Evolutionary conservation across 2,797 vertebrate genomes (phyloP).

Genomic region (Picus viridis): DNA sequence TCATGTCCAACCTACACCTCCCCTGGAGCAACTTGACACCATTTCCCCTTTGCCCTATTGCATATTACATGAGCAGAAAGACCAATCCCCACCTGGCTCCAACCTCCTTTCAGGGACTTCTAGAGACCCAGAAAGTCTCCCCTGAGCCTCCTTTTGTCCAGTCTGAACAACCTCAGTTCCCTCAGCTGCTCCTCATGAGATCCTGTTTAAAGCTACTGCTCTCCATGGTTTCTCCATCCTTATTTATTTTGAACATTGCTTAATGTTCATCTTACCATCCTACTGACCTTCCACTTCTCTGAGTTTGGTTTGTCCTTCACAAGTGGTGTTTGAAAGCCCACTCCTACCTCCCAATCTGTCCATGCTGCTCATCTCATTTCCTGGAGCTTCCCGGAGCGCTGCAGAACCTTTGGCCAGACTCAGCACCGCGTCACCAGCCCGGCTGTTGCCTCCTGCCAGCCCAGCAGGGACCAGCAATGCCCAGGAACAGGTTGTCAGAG

Average conservation of each 20-base stretch:
- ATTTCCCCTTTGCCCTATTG: too few relatives aligned
- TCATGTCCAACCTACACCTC: too few relatives aligned
- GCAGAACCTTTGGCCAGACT: background rate
- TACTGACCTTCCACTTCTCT: background rate
- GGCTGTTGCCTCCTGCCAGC: background rate
- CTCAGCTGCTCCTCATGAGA: too few relatives aligned
- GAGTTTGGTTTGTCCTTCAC: background rate
- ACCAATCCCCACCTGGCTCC: too few relatives aligned
- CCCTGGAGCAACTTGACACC: too few relatives aligned
- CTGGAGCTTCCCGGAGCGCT: background rate
- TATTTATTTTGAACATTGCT: background rate
- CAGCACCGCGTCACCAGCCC: background rate
- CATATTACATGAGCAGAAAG: too few relatives aligned
- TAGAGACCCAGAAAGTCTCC: too few relatives aligned
- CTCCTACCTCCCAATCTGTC: accelerated
- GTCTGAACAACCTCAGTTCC: too few relatives aligned
- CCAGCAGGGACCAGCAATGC: background rate
- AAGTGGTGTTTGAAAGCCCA: background rate
- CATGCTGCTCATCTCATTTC: background rate
- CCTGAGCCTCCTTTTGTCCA: too few relatives aligned
- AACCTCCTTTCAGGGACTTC: too few relatives aligned
- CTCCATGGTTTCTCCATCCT: background rate
- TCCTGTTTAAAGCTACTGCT: background rate
- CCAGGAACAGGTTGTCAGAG: background rate
- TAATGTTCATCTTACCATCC: background rate